Conservation (phyloP, 2,888 invertebrate species). For the Thelaira solivaga region DNA sequence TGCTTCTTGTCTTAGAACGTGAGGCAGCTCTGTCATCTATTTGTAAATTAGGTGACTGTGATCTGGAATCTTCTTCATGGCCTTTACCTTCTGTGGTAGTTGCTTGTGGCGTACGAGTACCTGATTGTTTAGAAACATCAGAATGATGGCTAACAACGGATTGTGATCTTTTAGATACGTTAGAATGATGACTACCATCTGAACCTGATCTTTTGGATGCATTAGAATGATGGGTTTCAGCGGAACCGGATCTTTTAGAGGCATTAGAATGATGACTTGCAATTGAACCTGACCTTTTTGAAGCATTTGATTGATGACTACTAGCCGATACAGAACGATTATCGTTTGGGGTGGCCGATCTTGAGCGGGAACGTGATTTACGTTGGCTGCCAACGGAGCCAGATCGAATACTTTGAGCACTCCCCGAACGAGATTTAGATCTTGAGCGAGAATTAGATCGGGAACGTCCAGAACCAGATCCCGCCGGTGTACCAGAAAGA, state of each 20-base stretch:
- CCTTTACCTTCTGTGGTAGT: slow-evolving; percentile 10
- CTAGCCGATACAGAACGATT: slow-evolving; percentile 66
- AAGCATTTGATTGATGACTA: slow-evolving; percentile 66
- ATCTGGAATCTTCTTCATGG: slow-evolving; percentile 77
- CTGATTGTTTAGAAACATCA: slow-evolving; percentile 44
- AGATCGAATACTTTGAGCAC: slow-evolving; percentile 50
- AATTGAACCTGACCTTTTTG: slow-evolving; percentile 51
- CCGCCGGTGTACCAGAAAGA: slow-evolving; percentile 77
- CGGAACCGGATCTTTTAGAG: slow-evolving; percentile 59
- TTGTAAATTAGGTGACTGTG: slow-evolving; percentile 79
- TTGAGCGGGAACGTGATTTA: slow-evolving; percentile 67
- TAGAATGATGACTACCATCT: slow-evolving; percentile 17
- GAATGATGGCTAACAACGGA: not conserved
- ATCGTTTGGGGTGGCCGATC: slow-evolving; percentile 71
- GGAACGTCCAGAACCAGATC: slow-evolving; percentile 59
- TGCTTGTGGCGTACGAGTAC: slow-evolving; percentile 35
- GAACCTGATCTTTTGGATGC: slow-evolving; percentile 50
- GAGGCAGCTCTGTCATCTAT: slow-evolving; percentile 77
- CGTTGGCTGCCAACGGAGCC: slow-evolving; percentile 46
- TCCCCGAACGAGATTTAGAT: slow-evolving; percentile 65
- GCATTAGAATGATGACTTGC: slow-evolving; percentile 58
- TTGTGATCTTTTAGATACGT: slow-evolving; percentile 55
- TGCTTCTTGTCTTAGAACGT: slow-evolving; percentile 71
- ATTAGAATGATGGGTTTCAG: slow-evolving; percentile 28
- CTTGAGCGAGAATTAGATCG: slow-evolving; percentile 64